Evolutionary conservation across 2,113 vertebrate genomes (phyloP).

Genomic region (Bos indicus): DNA sequence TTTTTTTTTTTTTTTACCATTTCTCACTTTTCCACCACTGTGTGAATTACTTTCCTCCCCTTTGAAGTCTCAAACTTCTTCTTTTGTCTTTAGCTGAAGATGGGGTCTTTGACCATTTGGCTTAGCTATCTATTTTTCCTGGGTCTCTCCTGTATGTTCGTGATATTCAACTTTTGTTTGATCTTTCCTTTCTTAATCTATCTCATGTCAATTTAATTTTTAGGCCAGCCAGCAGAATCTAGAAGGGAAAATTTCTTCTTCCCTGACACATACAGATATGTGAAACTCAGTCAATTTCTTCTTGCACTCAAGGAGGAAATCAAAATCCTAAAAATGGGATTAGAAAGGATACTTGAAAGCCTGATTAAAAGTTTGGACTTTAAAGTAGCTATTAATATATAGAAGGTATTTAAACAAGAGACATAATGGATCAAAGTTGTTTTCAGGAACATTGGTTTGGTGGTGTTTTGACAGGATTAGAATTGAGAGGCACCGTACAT

Average conservation of each 20-base stretch:
- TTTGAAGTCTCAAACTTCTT: neutral
- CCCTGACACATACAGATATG: too few species aligned
- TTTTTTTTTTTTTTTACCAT: neutral
- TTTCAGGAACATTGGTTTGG: neutral
- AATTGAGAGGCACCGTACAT: neutral
- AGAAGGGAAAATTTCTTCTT: neutral
- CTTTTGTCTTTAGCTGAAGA: neutral
- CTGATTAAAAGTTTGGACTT: neutral
- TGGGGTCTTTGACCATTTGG: neutral
- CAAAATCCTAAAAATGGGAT: neutral
- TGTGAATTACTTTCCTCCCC: neutral
- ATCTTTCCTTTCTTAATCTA: neutral
- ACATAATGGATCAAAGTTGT: neutral
- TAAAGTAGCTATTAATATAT: neutral
- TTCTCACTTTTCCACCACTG: neutral
- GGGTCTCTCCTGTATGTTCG: neutral
- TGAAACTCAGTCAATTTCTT: neutral
- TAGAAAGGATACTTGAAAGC: neutral
- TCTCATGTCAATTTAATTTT: neutral
- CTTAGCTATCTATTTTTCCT: neutral
- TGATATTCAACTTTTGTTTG: neutral
- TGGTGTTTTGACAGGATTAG: neutral
- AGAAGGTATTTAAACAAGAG: neutral
- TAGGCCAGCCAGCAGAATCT: neutral
- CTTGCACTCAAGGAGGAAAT: neutral